phyloP scores from a whole-genome alignment of 2,113 vertebrate genomes.

The Stigmatopora argus region DNA sequence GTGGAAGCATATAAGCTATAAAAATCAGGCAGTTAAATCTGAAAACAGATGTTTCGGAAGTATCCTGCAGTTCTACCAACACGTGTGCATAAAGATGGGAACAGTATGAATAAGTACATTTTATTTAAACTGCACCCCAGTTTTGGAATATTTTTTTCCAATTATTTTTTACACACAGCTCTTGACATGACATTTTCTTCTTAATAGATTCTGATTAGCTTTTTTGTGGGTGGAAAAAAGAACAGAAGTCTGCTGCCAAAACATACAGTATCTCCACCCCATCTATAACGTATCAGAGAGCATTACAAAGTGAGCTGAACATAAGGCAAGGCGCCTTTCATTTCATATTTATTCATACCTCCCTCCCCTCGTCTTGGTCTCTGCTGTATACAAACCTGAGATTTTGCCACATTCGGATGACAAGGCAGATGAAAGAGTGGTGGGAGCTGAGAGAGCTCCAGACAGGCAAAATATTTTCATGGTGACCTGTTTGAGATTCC shows the following conservation, averaged over 20 bases:
- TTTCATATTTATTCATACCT: slow-evolving; percentile 28
- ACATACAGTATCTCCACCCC: slow-evolving; percentile 36
- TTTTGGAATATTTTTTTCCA: slow-evolving; percentile 21
- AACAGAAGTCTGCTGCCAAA: slow-evolving; percentile 18
- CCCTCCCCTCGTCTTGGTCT: slow-evolving; percentile 4
- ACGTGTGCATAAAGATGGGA: not conserved
- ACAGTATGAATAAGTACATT: not conserved
- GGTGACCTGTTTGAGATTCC: slow-evolving; percentile 23
- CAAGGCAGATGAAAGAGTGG: slow-evolving; percentile 41
- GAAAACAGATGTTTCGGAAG: not conserved
- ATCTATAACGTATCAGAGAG: slow-evolving; percentile 26
- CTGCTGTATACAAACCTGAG: slow-evolving; percentile 10
- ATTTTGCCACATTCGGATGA: slow-evolving; percentile 37
- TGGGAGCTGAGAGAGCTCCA: slow-evolving; percentile 17
- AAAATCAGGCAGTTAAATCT: too few species aligned
- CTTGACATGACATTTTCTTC: slow-evolving; percentile 28
- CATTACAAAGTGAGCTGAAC: slow-evolving; percentile 37
- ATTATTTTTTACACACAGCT: slow-evolving; percentile 20
- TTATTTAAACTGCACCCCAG: not conserved
- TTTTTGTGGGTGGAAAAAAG: slow-evolving; percentile 18
- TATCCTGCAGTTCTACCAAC: not conserved
- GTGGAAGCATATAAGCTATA: too few species aligned
- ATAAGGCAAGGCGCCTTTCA: slow-evolving; percentile 22
- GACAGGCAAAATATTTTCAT: slow-evolving; percentile 28
- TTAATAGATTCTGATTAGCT: slow-evolving; percentile 32